A percentile compares a stretch with the other conserved stretches of the same genome.
Evolutionary conservation across 2,113 vertebrate genomes (phyloP).

Genomic region (Dipodomys merriami): DNA sequence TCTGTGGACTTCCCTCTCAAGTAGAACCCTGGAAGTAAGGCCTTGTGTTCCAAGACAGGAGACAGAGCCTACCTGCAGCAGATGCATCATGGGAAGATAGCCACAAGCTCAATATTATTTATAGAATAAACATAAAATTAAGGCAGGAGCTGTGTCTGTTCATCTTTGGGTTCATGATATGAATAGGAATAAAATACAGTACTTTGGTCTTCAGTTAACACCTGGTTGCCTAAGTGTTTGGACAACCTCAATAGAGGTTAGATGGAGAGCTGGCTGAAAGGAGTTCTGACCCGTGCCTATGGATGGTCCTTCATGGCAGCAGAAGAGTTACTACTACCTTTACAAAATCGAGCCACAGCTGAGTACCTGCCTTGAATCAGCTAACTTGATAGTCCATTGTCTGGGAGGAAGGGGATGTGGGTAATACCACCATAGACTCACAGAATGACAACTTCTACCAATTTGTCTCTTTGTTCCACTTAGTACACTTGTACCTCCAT

Average conservation of each 20-base stretch:
- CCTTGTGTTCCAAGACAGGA: no score
- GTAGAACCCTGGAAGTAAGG: no score
- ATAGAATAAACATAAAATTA: not conserved
- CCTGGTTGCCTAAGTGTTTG: slow-evolving; percentile 10
- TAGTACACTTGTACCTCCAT: slow-evolving; percentile 9
- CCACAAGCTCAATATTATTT: not conserved
- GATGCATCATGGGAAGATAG: no score
- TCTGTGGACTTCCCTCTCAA: no score
- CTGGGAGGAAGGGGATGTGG: not conserved
- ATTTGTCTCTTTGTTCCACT: not conserved
- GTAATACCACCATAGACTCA: not conserved
- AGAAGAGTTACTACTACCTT: not conserved
- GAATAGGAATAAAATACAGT: not conserved
- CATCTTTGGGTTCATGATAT: not conserved
- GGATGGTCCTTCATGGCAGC: not conserved
- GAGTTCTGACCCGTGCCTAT: not conserved
- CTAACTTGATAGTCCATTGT: not conserved
- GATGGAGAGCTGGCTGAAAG: not conserved
- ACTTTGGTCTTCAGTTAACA: slow-evolving; percentile 14
- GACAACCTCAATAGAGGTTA: not conserved
- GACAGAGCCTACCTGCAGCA: no score
- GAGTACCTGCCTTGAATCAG: not conserved
- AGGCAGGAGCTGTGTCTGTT: not conserved
- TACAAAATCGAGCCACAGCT: not conserved
- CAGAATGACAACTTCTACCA: slow-evolving; percentile 41